phyloP scores from a whole-genome alignment of 2,888 invertebrate genomes.

The Lasioglossum figueresi region DNA sequence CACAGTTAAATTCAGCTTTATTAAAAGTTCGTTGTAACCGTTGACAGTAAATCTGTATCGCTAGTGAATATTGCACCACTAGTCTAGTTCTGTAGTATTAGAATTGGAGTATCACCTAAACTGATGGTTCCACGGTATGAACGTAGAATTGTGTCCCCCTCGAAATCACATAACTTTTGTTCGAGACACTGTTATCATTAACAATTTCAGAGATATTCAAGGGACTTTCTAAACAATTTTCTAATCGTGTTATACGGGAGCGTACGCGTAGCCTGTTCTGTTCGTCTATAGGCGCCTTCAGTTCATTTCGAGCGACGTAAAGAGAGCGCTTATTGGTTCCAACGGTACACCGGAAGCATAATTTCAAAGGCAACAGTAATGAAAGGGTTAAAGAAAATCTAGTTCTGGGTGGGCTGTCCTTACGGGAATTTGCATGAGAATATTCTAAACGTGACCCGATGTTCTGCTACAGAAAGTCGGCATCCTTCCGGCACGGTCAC shows the following conservation, averaged over 20 bases:
- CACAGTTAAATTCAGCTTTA: neutral
- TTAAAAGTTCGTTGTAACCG: neutral
- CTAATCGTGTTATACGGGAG: neutral
- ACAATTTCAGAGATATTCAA: neutral
- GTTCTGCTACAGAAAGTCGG: slow-evolving; percentile 78
- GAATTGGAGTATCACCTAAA: neutral
- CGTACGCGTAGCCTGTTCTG: neutral
- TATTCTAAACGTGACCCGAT: slow-evolving; percentile 5
- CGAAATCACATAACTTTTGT: neutral
- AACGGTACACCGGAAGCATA: neutral
- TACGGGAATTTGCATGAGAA: neutral
- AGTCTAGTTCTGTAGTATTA: neutral
- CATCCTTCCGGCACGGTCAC: slow-evolving; percentile 80
- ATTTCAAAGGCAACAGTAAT: neutral
- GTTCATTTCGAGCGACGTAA: neutral
- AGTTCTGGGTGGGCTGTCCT: neutral
- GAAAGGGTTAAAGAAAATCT: neutral
- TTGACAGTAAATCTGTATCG: neutral
- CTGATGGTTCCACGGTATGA: neutral
- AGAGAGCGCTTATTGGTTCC: neutral
- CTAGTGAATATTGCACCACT: neutral
- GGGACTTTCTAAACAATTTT: neutral
- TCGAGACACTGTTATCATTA: neutral
- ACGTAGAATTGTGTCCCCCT: neutral
- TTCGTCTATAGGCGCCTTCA: neutral